Evolutionary conservation across 2,113 vertebrate genomes (phyloP).

Genomic region (Rhinolophus ferrumequinum): DNA sequence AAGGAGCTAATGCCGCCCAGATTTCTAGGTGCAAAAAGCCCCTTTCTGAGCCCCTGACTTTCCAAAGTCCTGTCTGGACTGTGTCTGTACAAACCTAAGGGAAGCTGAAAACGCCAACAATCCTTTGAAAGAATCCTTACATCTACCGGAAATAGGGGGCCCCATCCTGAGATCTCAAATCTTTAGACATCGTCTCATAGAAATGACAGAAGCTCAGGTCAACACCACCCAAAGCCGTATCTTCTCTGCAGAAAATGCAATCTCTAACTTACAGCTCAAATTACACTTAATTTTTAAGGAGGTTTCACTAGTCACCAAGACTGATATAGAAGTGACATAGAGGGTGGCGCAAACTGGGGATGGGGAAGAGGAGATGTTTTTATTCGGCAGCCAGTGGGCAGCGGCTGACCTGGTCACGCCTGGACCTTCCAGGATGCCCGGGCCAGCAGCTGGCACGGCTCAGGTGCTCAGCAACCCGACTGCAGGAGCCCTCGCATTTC

Average conservation of each 20-base stretch:
- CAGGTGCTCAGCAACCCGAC: background rate
- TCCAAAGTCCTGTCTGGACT: background rate
- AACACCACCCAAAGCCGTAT: background rate
- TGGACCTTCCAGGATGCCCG: background rate
- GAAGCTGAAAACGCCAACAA: background rate
- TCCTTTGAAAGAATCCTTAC: background rate
- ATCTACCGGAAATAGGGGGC: background rate
- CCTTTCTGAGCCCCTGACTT: background rate
- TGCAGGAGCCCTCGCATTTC: background rate
- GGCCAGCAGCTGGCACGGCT: background rate
- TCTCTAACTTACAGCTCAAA: background rate
- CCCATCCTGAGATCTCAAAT: background rate
- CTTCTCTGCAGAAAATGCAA: background rate
- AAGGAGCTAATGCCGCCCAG: fast-evolving
- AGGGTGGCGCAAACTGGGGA: background rate
- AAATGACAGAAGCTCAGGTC: background rate
- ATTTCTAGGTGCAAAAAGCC: background rate
- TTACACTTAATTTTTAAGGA: background rate
- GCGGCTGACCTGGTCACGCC: fast-evolving
- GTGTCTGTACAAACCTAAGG: fast-evolving
- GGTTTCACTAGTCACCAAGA: background rate
- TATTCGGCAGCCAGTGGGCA: background rate
- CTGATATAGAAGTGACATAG: background rate
- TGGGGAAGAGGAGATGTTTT: background rate
- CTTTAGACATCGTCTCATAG: background rate